A percentile compares a stretch with the other conserved stretches of the same genome.
Evolutionary conservation across 2,113 vertebrate genomes (phyloP).

Genomic region (Taxidea taxus): DNA sequence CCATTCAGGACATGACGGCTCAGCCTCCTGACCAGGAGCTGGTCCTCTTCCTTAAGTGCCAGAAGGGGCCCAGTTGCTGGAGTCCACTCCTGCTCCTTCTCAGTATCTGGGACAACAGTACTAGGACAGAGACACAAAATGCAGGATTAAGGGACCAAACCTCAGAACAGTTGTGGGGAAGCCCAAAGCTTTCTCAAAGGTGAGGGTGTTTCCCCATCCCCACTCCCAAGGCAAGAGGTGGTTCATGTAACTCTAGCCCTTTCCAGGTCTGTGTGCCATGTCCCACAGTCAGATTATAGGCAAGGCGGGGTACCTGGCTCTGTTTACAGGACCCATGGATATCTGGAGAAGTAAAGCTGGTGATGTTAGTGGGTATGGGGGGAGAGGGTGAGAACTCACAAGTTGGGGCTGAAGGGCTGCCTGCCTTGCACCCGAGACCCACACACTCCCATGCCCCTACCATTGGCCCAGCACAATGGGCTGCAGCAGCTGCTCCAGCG

Average conservation of each 20-base stretch:
- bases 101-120: slow-evolving; percentile 20
- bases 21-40: slow-evolving; percentile 76
- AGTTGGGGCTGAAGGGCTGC: not conserved
- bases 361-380: not conserved
- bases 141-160: not conserved
- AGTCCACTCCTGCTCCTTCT: slow-evolving; percentile 62
- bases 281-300: not conserved
- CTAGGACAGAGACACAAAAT: slow-evolving; percentile 34
- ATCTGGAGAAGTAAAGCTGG: not conserved
- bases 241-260: not conserved
- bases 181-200: not conserved
- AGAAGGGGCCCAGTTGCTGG: not conserved
- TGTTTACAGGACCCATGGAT: not conserved
- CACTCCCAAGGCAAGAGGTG: not conserved
- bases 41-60: slow-evolving; percentile 62
- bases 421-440: not conserved
- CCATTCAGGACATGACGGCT: slow-evolving; percentile 82
- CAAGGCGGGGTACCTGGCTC: not conserved
- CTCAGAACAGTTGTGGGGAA: not conserved
- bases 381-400: too few relatives aligned
- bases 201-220: not conserved
- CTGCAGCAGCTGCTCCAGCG: slow-evolving; percentile 86
- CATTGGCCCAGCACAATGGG: slow-evolving; percentile 85
- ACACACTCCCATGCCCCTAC: slow-evolving; percentile 75
- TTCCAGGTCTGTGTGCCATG: not conserved